Evolutionary conservation across 2,797 vertebrate genomes (phyloP).

Genomic region (Eulemur mongoz): DNA sequence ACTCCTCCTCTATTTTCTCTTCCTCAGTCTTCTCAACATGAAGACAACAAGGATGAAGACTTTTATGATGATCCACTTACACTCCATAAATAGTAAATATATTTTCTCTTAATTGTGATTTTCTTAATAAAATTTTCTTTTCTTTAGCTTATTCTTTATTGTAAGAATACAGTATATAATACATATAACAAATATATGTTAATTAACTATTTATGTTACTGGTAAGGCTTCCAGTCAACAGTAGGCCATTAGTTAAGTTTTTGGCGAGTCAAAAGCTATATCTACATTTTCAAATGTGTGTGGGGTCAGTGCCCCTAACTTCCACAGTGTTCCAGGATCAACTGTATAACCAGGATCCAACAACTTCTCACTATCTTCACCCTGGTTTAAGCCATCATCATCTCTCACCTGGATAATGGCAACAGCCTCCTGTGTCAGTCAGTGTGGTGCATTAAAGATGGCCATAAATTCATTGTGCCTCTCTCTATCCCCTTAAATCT

Average conservation of each 20-base stretch:
- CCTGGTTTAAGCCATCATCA: neutral
- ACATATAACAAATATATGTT: neutral
- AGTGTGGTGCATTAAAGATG: neutral
- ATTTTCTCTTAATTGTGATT: neutral
- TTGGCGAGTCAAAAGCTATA: neutral
- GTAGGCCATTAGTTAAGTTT: neutral
- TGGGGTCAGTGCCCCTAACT: neutral
- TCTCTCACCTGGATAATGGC: neutral
- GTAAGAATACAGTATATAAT: neutral
- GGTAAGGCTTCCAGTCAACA: neutral
- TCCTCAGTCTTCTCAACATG: neutral
- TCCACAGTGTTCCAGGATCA: neutral
- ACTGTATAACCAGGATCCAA: neutral
- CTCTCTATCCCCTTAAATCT: neutral
- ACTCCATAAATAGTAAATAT: neutral
- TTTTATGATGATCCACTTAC: neutral
- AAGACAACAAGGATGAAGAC: neutral
- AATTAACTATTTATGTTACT: neutral
- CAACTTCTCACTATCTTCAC: neutral
- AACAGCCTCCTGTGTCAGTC: neutral
- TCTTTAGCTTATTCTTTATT: neutral
- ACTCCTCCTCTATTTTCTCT: neutral
- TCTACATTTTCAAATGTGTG: neutral
- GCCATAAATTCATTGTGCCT: neutral
- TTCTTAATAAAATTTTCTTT: neutral